These are phyloP conservation scores for Oxytorus armatus DNA, from an alignment of 2,888 invertebrate species.

Conservation along the genomic window DNA sequence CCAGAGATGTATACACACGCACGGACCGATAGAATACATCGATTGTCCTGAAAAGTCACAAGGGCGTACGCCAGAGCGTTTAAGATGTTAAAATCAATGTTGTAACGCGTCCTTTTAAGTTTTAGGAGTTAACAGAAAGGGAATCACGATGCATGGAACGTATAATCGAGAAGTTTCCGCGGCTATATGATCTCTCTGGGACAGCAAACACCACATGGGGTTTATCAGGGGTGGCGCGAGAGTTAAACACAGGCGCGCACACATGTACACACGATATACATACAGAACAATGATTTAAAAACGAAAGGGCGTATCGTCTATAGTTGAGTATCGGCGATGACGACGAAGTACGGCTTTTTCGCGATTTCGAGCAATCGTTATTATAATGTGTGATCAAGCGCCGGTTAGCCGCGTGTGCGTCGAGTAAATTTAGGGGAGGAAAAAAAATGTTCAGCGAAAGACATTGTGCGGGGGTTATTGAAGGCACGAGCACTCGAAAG, in stretches of 20 bases:
- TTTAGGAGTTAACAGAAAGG: neutral
- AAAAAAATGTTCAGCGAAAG: constrained; percentile 23
- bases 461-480: constrained; percentile 48
- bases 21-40: no score
- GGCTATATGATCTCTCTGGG: constrained; percentile 48
- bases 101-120: constrained; percentile 39
- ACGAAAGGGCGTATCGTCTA: constrained; percentile 1
- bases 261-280: constrained; percentile 4
- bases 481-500: constrained; percentile 14
- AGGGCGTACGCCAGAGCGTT: neutral
- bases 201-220: constrained; percentile 54
- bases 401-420: constrained; percentile 47
- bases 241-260: constrained; percentile 1
- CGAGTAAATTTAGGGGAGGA: constrained; percentile 41
- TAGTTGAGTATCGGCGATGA: neutral
- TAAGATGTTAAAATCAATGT: neutral
- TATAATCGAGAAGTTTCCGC: constrained; percentile 59
- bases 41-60: neutral
- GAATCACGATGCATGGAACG: constrained; percentile 60
- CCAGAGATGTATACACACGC: no score
- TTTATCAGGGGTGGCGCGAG: constrained; percentile 45
- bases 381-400: constrained; percentile 28
- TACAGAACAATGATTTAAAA: constrained; percentile 3
- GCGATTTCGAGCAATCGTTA: neutral
- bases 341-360: neutral